A percentile compares a stretch with the other conserved stretches of the same genome.
Evolutionary conservation across 2,113 vertebrate species (phyloP).

Genomic region (Struthidea cinerea): DNA sequence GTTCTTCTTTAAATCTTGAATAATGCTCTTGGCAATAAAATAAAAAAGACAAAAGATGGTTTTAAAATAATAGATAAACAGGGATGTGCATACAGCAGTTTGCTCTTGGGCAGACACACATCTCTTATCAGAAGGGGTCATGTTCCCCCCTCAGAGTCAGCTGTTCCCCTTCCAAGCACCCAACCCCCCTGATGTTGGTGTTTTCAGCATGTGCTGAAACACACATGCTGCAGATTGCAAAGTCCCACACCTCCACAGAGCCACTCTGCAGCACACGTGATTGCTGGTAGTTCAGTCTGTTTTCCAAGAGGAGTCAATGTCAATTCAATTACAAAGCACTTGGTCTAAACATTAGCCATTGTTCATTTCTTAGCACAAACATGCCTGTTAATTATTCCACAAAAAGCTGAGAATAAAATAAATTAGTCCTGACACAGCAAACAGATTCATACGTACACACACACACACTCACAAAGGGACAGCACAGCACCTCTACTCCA

Average conservation of each 20-base stretch:
- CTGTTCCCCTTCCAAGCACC: not conserved
- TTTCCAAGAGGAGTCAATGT: not conserved
- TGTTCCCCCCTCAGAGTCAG: not conserved
- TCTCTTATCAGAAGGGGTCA: not conserved
- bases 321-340: not conserved
- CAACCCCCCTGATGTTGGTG: not conserved
- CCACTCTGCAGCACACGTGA: not conserved
- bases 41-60: not conserved
- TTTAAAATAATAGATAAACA: not conserved
- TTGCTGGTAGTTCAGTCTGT: not conserved
- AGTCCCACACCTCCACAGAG: not conserved
- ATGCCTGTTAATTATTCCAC: not conserved
- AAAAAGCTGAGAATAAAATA: not conserved
- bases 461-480: not conserved
- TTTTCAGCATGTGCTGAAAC: not conserved
- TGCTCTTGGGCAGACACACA: not conserved
- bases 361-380: not conserved
- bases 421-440: not conserved
- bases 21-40: slow-evolving; percentile 85
- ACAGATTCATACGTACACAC: not conserved
- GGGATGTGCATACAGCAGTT: not conserved
- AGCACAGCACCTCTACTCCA: not conserved
- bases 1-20: slow-evolving; percentile 98
- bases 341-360: slow-evolving; percentile 12
- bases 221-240: not conserved